Evolutionary conservation across 2,888 invertebrate genomes (phyloP).

Genomic region (Coecobrya sp.): DNA sequence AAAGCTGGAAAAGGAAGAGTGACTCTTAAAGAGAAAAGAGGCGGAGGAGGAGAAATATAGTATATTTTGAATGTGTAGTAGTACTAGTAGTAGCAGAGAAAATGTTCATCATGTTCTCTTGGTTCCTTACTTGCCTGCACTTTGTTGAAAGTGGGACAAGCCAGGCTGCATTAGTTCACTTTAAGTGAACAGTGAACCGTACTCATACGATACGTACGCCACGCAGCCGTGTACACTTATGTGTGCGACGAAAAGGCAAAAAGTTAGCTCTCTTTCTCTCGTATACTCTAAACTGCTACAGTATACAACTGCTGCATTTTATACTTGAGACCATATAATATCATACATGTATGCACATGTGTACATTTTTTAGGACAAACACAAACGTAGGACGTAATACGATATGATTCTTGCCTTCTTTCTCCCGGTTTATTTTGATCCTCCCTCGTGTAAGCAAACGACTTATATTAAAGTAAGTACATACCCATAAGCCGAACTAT

Average conservation of each 20-base stretch:
- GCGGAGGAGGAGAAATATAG: slow-evolving; percentile 13
- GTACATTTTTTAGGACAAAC: neutral
- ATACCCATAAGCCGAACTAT: neutral
- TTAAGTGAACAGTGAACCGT: slow-evolving; percentile 50
- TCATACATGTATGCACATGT: neutral
- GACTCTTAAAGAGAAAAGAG: slow-evolving; percentile 57
- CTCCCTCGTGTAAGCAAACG: slow-evolving; percentile 43
- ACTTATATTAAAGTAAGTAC: neutral
- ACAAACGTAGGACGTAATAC: neutral
- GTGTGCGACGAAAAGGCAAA: slow-evolving; percentile 40
- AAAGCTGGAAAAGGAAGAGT: slow-evolving; percentile 61
- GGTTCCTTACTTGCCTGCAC: slow-evolving; percentile 64
- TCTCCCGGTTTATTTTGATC: slow-evolving; percentile 36
- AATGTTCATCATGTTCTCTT: slow-evolving; percentile 34
- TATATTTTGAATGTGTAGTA: neutral
- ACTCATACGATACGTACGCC: neutral
- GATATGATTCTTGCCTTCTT: slow-evolving; percentile 27
- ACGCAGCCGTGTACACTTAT: neutral
- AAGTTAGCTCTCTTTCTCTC: neutral
- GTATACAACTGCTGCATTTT: neutral
- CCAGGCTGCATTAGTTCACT: slow-evolving; percentile 72
- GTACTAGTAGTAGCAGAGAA: neutral
- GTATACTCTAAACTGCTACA: neutral
- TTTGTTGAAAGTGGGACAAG: slow-evolving; percentile 76
- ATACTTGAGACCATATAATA: neutral